phyloP scores from a whole-genome alignment of 2,888 invertebrate species.

The Hecatera dysodea region DNA sequence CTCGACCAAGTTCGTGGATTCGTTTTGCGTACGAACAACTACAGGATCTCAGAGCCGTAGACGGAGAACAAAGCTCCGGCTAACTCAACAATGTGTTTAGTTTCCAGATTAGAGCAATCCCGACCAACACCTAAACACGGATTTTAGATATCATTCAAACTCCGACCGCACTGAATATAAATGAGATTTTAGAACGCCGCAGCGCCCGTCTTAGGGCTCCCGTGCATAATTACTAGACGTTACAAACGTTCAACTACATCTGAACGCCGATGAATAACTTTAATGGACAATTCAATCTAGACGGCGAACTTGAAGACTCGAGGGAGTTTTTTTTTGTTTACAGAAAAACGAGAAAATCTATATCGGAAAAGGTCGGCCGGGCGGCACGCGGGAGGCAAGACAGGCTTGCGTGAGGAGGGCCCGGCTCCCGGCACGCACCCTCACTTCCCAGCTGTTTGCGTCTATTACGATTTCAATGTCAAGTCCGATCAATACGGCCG shows the following conservation, averaged over 20 bases:
- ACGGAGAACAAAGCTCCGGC: conserved; percentile 85
- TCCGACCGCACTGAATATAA: conserved; percentile 90
- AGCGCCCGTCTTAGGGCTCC: conserved; percentile 84
- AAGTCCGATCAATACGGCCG: conserved; percentile 90
- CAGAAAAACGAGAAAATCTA: conserved; percentile 54
- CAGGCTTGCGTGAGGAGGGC: conserved; percentile 79
- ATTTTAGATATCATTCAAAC: conserved; percentile 91
- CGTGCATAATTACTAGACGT: conserved; percentile 87
- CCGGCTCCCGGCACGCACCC: conserved; percentile 81
- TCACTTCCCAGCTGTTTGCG: conserved; percentile 88
- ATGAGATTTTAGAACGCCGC: conserved; percentile 88
- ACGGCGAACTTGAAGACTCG: conserved; percentile 47
- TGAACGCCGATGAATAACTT: conserved; percentile 80
- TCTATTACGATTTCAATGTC: conserved; percentile 90
- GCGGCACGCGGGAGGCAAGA: conserved; percentile 61
- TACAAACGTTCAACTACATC: conserved; percentile 80
- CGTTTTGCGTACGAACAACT: conserved; percentile 72
- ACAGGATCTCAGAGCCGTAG: conserved; percentile 74
- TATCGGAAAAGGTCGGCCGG: conserved; percentile 57
- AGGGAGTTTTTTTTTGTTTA: conserved; percentile 48
- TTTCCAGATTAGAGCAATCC: conserved; percentile 89
- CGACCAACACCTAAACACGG: conserved; percentile 90
- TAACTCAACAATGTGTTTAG: conserved; percentile 90
- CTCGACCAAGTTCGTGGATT: conserved; percentile 73
- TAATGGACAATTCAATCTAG: conserved; percentile 77